Percentiles rank a stretch among this genome's conserved stretches.
These are phyloP conservation scores for Hafferia zeledoni DNA, from an alignment of 2,797 vertebrate species.

Conservation along the genomic window DNA sequence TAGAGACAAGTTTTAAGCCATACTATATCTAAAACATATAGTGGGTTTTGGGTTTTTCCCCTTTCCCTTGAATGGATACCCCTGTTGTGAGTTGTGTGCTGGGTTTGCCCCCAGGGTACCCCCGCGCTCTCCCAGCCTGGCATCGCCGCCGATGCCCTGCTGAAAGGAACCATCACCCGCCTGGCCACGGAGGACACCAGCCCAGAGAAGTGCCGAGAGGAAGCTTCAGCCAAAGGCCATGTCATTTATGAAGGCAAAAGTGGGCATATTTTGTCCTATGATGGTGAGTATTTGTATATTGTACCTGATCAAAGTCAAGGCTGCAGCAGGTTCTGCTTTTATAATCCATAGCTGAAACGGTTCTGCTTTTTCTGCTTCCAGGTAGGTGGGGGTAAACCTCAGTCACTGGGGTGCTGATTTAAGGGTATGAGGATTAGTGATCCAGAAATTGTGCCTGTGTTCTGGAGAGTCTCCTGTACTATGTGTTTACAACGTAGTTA, in stretches of 20 bases:
- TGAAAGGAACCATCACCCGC: slow-evolving; percentile 91
- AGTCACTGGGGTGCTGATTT: background rate
- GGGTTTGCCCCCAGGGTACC: slow-evolving; percentile 84
- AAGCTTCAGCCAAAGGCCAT: slow-evolving; percentile 90
- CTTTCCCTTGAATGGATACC: background rate
- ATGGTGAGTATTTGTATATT: slow-evolving; percentile 77
- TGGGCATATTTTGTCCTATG: slow-evolving; percentile 94
- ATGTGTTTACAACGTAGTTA: background rate
- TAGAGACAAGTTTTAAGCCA: background rate
- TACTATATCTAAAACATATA: background rate
- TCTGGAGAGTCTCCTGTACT: background rate
- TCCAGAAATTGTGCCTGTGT: background rate
- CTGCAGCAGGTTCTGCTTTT: background rate
- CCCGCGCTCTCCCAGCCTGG: slow-evolving; percentile 89
- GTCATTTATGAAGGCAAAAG: slow-evolving; percentile 98
- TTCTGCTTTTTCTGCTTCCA: background rate
- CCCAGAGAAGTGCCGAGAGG: slow-evolving; percentile 89
- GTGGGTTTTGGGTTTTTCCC: rapidly evolving
- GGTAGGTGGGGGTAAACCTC: background rate
- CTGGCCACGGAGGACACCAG: slow-evolving; percentile 89
- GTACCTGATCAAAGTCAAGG: background rate
- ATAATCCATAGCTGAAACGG: background rate
- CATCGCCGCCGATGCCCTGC: slow-evolving; percentile 87
- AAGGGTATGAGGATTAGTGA: background rate
- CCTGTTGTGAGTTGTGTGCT: background rate